Evolutionary conservation across 2,888 invertebrate species (phyloP).

Genomic region (Apomyelois bistriatella): DNA sequence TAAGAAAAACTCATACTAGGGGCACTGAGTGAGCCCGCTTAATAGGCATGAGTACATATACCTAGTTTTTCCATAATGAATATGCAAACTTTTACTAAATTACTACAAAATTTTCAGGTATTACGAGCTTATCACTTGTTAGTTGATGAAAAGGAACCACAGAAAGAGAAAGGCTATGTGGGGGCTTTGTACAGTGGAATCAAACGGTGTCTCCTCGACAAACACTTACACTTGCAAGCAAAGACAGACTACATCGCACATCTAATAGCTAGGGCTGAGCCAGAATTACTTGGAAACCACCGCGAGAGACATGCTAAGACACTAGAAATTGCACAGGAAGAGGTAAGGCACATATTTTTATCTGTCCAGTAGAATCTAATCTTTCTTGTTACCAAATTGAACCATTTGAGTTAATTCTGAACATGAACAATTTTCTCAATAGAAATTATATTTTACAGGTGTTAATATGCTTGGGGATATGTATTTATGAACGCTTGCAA

Average conservation of each 20-base stretch:
- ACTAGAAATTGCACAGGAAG: slow-evolving; percentile 97
- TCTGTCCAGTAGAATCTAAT: background rate
- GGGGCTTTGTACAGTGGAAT: slow-evolving; percentile 92
- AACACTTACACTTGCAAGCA: slow-evolving; percentile 92
- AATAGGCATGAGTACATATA: too few relatives aligned
- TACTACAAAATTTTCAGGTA: slow-evolving; percentile 58
- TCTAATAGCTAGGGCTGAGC: slow-evolving; percentile 93
- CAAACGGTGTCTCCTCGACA: slow-evolving; percentile 90
- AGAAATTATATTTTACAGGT: slow-evolving; percentile 68
- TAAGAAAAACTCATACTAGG: too few relatives aligned
- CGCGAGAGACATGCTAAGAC: slow-evolving; percentile 97
- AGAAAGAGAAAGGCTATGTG: slow-evolving; percentile 94
- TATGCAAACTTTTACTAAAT: background rate
- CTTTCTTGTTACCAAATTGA: too few relatives aligned
- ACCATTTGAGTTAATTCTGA: too few relatives aligned
- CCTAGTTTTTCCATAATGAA: too few relatives aligned
- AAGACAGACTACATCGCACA: slow-evolving; percentile 94
- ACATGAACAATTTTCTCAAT: too few relatives aligned
- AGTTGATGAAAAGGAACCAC: slow-evolving; percentile 90
- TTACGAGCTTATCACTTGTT: slow-evolving; percentile 91
- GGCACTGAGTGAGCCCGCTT: too few relatives aligned
- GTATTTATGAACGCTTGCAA: slow-evolving; percentile 94
- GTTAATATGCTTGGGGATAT: slow-evolving; percentile 95
- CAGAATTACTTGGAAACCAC: slow-evolving; percentile 92
- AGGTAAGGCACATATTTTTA: slow-evolving; percentile 53